Percentiles rank a stretch among this genome's conserved stretches.
phyloP scores from a whole-genome alignment of 2,113 vertebrate genomes.

The Catharus fuscescens region DNA sequence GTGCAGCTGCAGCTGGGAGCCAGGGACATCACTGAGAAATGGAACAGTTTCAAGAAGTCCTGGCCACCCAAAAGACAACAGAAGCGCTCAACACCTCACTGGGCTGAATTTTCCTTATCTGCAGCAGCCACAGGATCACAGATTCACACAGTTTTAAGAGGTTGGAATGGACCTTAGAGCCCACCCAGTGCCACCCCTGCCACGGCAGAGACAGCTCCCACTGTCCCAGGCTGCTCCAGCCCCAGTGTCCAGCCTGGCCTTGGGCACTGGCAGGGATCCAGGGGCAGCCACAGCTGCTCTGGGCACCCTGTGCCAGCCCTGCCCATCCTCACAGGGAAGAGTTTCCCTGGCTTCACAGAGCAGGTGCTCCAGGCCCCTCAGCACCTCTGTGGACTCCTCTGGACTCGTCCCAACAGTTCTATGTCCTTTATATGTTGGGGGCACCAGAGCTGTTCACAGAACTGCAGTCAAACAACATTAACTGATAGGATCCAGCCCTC shows the following conservation, averaged over 20 bases:
- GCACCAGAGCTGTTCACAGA: background rate
- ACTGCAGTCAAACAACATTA: background rate
- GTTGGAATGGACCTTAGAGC: background rate
- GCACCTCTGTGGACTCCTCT: background rate
- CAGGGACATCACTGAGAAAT: background rate
- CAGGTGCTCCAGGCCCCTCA: background rate
- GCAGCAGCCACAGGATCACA: background rate
- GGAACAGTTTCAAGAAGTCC: fast-evolving
- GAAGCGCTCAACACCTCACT: background rate
- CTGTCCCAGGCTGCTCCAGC: background rate
- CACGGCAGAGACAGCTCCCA: background rate
- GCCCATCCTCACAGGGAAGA: fast-evolving
- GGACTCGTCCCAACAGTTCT: fast-evolving
- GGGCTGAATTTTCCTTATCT: background rate
- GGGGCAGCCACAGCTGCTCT: background rate
- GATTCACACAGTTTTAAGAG: background rate
- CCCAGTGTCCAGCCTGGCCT: background rate
- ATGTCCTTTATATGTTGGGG: fast-evolving
- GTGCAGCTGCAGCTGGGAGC: background rate
- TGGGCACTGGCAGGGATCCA: background rate
- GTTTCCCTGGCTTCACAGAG: background rate
- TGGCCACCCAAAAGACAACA: background rate
- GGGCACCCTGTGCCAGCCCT: background rate
- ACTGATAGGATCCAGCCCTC: background rate
- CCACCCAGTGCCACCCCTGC: background rate